These are phyloP conservation scores for Blastobasis adustella DNA, from an alignment of 2,888 invertebrate species.

Conservation along the genomic window DNA sequence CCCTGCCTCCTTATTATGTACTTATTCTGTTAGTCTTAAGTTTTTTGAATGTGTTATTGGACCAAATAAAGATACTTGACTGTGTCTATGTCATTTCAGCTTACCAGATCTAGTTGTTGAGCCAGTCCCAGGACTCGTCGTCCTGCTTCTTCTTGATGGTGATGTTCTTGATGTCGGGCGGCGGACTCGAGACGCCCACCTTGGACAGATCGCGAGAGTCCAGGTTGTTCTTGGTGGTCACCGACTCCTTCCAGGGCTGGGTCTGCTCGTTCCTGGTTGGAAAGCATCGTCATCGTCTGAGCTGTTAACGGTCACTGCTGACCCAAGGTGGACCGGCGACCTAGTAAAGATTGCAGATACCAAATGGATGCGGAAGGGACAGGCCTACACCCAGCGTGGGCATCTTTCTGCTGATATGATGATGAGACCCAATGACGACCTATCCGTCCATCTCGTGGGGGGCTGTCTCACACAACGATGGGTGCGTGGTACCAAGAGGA, in stretches of 20 bases:
- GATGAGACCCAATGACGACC: too few relatives aligned
- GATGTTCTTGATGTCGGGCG: constrained; percentile 48
- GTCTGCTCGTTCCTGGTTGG: constrained; percentile 49
- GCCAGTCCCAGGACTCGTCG: constrained; percentile 63
- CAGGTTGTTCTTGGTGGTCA: constrained; percentile 51
- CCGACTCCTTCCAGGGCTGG: constrained; percentile 53
- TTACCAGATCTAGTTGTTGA: constrained; percentile 41
- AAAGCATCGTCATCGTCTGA: constrained; percentile 3
- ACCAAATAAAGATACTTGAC: not conserved
- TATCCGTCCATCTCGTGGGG: too few relatives aligned
- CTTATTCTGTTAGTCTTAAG: too few relatives aligned
- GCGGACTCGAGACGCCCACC: constrained; percentile 53
- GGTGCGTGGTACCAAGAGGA: too few relatives aligned
- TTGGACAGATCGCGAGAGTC: constrained; percentile 54
- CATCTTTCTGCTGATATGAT: too few relatives aligned
- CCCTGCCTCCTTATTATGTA: too few relatives aligned
- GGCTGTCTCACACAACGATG: too few relatives aligned
- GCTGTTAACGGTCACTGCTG: too few relatives aligned
- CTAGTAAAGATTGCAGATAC: too few relatives aligned
- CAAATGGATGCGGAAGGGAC: too few relatives aligned
- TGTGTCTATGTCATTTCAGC: not conserved
- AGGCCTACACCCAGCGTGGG: too few relatives aligned
- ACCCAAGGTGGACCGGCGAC: too few relatives aligned
- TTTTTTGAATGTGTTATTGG: not conserved
- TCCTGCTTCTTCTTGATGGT: constrained; percentile 38